A percentile compares a stretch with the other conserved stretches of the same genome.
Evolutionary conservation across 1,140 invertebrate species (phyloP).

Genomic region (Sinella curviseta): DNA sequence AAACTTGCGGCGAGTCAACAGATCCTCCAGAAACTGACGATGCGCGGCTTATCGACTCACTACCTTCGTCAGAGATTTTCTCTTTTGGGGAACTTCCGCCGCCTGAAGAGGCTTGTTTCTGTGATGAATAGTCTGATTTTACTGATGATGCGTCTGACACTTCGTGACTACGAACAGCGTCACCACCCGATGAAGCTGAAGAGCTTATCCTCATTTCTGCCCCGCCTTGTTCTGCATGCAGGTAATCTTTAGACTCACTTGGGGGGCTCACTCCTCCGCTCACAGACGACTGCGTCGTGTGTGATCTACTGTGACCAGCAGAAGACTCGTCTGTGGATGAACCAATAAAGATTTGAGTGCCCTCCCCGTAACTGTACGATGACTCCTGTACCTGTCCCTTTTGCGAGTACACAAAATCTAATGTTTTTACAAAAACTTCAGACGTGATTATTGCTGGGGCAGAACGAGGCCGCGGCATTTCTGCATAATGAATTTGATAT

Average conservation of each 20-base stretch:
- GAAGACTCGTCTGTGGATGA: slow-evolving; percentile 30
- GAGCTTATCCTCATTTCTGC: neutral
- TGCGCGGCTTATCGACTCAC: slow-evolving; percentile 21
- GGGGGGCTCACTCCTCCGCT: neutral
- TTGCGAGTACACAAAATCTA: slow-evolving; percentile 44
- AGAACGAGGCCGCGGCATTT: slow-evolving; percentile 40
- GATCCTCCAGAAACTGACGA: slow-evolving; percentile 26
- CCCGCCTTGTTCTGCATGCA: neutral
- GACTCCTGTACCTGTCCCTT: slow-evolving; percentile 27
- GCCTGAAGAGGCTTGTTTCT: neutral
- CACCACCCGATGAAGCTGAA: neutral
- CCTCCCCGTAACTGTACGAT: neutral
- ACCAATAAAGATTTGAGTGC: slow-evolving; percentile 17
- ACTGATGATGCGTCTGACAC: slow-evolving; percentile 24
- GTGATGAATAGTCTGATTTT: slow-evolving; percentile 17
- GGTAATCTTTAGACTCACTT: neutral
- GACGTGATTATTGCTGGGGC: slow-evolving; percentile 47
- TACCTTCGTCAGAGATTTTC: slow-evolving; percentile 34
- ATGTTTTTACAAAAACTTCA: slow-evolving; percentile 46
- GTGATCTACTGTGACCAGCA: neutral
- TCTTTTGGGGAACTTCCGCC: slow-evolving; percentile 22
- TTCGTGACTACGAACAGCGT: slow-evolving; percentile 21
- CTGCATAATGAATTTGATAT: slow-evolving; percentile 44
- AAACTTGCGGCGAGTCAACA: slow-evolving; percentile 15
- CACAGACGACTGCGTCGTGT: neutral